These are phyloP conservation scores for Heliocidaris erythrogramma DNA, from an alignment of 35 echinoderm and acorn worm genomes.

Conservation along the genomic window DNA sequence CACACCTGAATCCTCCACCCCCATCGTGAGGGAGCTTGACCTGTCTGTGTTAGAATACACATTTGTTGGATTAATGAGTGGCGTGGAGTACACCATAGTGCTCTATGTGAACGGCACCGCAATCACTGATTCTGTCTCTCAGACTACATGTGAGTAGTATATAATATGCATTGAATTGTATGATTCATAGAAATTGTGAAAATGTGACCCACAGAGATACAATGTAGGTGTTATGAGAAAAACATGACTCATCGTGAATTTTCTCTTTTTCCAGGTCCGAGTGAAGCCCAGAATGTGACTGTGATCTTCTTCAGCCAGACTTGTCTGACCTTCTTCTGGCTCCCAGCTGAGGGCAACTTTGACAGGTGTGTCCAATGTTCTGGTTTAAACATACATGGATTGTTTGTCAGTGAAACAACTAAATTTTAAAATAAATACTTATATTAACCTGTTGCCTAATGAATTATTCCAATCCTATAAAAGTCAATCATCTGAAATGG, in stretches of 20 bases:
- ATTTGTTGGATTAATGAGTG: slow-evolving; percentile 12
- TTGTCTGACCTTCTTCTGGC: slow-evolving; percentile 30
- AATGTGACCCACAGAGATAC: no score
- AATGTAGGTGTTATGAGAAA: no score
- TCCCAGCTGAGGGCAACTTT: slow-evolving; percentile 14
- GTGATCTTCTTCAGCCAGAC: slow-evolving; percentile 24
- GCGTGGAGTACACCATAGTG: background rate
- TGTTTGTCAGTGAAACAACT: no score
- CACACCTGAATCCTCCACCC: background rate
- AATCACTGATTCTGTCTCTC: background rate
- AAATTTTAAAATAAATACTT: no score
- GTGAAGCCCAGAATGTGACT: slow-evolving; percentile 15
- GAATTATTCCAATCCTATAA: no score
- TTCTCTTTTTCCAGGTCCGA: background rate
- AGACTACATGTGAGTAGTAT: slow-evolving; percentile 12
- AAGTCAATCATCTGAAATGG: no score
- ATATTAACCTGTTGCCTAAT: no score
- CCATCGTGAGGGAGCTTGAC: background rate
- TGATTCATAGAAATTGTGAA: background rate
- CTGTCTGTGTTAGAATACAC: slow-evolving; percentile 18
- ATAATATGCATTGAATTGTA: background rate
- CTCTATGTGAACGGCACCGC: slow-evolving; percentile 31
- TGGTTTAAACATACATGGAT: background rate
- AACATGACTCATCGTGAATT: background rate
- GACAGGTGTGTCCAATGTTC: background rate